These are phyloP conservation scores for Karalla daura DNA, from an alignment of 2,797 vertebrate genomes.

Conservation along the genomic window DNA sequence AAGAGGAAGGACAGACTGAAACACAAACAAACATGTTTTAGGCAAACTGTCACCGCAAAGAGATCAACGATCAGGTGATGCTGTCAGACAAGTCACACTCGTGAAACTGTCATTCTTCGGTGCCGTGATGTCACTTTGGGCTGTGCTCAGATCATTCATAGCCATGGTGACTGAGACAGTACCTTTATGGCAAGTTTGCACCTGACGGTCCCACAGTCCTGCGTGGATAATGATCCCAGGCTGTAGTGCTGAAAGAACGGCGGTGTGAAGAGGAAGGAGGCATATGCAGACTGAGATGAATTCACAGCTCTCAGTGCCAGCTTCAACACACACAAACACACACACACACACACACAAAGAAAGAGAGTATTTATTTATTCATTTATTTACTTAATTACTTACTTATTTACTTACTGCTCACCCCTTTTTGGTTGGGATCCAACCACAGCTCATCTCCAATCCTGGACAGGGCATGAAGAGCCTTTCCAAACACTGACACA, in stretches of 20 bases:
- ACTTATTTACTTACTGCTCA: slow-evolving; percentile 75
- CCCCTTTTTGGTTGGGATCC: slow-evolving; percentile 90
- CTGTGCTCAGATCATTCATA: neutral
- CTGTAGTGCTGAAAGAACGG: slow-evolving; percentile 92
- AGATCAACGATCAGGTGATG: too few relatives aligned
- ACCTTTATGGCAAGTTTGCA: slow-evolving; percentile 94
- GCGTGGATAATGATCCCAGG: slow-evolving; percentile 58
- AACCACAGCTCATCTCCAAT: slow-evolving; percentile 92
- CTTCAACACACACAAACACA: slow-evolving; percentile 69
- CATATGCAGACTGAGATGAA: slow-evolving; percentile 90
- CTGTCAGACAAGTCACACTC: too few relatives aligned
- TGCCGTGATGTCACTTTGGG: neutral
- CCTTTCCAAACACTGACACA: slow-evolving; percentile 88
- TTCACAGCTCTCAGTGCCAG: slow-evolving; percentile 92
- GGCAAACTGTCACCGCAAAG: neutral
- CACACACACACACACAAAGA: too few relatives aligned
- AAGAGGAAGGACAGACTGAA: slow-evolving; percentile 89
- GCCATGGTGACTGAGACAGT: neutral
- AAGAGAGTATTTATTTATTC: slow-evolving; percentile 1
- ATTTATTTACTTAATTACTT: neutral
- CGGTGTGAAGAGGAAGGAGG: slow-evolving; percentile 89
- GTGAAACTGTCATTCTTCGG: too few relatives aligned
- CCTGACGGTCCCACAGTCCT: slow-evolving; percentile 65
- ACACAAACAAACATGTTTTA: slow-evolving; percentile 24
- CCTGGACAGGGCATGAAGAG: slow-evolving; percentile 89